Conservation (phyloP, 2,888 invertebrate species). For the Drosophila paranaensis region DNA sequence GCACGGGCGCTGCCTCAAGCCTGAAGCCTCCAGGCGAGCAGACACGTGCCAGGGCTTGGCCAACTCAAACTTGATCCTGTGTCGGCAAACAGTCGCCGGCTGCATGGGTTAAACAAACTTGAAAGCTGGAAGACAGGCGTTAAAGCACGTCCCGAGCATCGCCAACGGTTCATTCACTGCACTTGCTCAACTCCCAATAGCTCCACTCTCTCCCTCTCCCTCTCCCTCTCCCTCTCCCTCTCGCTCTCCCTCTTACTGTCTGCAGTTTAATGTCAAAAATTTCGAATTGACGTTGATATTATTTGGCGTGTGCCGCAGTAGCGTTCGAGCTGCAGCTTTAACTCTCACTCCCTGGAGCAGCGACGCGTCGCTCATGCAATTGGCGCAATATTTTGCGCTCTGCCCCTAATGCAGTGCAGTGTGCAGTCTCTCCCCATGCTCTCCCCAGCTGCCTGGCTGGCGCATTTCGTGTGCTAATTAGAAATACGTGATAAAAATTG, state of each 20-base stretch:
- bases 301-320: constrained; percentile 70
- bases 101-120: constrained; percentile 72
- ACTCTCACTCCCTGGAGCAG: background rate
- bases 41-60: constrained; percentile 65
- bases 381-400: background rate
- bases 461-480: constrained; percentile 74
- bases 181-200: constrained; percentile 10
- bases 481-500: constrained; percentile 73
- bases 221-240: background rate
- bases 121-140: constrained; percentile 76
- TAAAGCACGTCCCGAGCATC: constrained; percentile 69
- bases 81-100: constrained; percentile 62
- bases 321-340: constrained; percentile 25
- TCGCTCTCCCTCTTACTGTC: background rate
- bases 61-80: constrained; percentile 63
- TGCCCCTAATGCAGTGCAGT: constrained; percentile 12
- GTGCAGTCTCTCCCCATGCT: constrained; percentile 21
- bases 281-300: constrained; percentile 68
- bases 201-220: background rate
- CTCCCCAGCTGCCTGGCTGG: constrained; percentile 35
- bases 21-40: constrained; percentile 39
- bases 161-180: constrained; percentile 62
- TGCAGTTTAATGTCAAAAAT: constrained; percentile 72
- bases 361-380: constrained; percentile 1
- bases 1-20: constrained; percentile 31